Conservation (phyloP, 2,797 vertebrate species). For the Argentina silus region DNA sequence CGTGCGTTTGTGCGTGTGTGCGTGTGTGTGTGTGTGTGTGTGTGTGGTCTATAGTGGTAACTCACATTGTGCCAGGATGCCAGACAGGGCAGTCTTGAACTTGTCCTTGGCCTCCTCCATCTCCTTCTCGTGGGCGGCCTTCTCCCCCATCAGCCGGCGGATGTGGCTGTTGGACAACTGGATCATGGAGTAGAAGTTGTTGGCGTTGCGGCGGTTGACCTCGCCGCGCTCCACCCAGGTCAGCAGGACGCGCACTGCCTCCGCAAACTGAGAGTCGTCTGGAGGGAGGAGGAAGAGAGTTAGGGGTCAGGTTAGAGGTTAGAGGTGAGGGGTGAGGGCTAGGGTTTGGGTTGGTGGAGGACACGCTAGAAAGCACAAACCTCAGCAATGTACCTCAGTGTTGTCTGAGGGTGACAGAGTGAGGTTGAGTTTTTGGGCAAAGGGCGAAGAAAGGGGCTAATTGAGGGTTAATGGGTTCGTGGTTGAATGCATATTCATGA, state of each 20-base stretch:
- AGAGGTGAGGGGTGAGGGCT: not conserved
- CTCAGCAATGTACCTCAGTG: too few relatives aligned
- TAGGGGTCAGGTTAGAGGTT: not conserved
- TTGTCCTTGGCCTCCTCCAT: conserved; percentile 97
- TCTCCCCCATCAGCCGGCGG: conserved; percentile 88
- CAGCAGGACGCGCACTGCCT: conserved; percentile 89
- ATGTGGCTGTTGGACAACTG: conserved; percentile 95
- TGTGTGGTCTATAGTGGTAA: conserved; percentile 38
- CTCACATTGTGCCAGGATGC: conserved; percentile 95
- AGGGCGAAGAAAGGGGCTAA: too few relatives aligned
- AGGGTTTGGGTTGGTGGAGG: too few relatives aligned
- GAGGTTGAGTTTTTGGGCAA: too few relatives aligned
- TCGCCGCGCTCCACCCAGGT: conserved; percentile 96
- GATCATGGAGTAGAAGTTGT: conserved; percentile 99
- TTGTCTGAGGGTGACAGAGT: too few relatives aligned
- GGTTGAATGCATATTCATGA: not conserved
- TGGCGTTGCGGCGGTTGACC: conserved; percentile 93
- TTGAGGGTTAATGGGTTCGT: not conserved
- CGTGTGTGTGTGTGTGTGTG: conserved; percentile 21
- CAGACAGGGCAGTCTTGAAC: conserved; percentile 91
- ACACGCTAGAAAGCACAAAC: too few relatives aligned
- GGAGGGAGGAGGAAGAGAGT: conserved; percentile 33
- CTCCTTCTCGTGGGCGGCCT: conserved; percentile 91
- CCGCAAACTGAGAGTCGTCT: conserved; percentile 90
- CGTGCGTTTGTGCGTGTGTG: not conserved